Evolutionary conservation across 1,140 invertebrate species (phyloP), one percentile per base, ranked within the genome.

Genomic region (Aculops lycopersici): DNA sequence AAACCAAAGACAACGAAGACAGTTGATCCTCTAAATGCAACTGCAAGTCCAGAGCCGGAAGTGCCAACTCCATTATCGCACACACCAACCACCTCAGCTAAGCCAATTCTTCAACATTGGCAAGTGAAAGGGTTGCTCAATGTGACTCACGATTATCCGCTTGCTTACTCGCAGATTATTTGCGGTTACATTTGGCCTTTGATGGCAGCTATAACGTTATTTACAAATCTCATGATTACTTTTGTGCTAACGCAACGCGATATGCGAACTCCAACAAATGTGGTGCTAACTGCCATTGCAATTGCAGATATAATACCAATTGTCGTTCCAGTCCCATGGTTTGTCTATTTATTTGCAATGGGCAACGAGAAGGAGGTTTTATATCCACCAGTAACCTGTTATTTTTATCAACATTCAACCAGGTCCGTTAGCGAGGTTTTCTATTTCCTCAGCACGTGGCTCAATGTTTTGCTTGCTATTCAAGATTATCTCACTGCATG

Each of bases 261-360:
- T 31, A 31, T 31, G 24, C 8, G 24, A 31, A 31, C 24, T 8
- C 24, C 24, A 8, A 31, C 24, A 8, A 31, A 31, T 31, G 24
- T 31, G 24, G 24, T 31, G n/a, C n/a, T 31, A 31, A 31, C n/a
- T 31, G 24, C 24, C 24, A 31, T 31, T 31, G 24, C 24, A 31
- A n/a, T 31, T 8, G 24, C 24, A 8, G 24, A 31, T n/a, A 31
- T 31, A 8, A n/a, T 31, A 8, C 8, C 8, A 8, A 31, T 31
- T 8, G 24, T 31, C 24, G n/a, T 31, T 8, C 24, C 24, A n/a
- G 24, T 52, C 8, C 24, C 24, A n/a, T 31, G 24, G 24, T 31
- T 54, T 40, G 45, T 60, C 16, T 31, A 31, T 31, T 53, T 58
- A 41, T 58, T 51, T 45, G 48, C 48, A 15, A 47, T 56, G 36